A percentile compares a stretch with the other conserved stretches of the same genome.
These are phyloP conservation scores for Delphinus delphis DNA, from an alignment of 2,113 vertebrate genomes.

Conservation along the genomic window DNA sequence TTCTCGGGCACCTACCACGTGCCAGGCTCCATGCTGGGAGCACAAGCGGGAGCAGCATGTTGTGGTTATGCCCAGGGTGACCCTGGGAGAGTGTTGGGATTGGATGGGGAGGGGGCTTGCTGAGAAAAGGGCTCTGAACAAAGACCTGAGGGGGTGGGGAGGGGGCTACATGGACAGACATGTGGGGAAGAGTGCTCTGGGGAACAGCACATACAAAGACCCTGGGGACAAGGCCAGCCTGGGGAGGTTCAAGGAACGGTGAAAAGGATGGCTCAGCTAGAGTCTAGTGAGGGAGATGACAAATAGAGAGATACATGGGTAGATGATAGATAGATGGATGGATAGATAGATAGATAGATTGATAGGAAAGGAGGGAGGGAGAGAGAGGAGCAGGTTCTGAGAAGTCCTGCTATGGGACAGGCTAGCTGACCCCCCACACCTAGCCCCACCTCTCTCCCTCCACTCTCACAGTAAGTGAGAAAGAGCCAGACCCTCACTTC, in stretches of 20 bases:
- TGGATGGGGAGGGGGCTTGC: background rate
- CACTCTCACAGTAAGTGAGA: background rate
- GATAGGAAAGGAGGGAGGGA: background rate
- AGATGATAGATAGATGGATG: too few species aligned
- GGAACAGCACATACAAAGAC: background rate
- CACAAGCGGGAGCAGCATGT: fast-evolving
- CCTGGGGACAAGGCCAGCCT: background rate
- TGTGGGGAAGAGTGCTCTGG: too few species aligned
- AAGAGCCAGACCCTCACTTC: background rate
- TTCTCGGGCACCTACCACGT: background rate
- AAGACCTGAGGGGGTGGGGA: background rate
- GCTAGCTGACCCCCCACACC: background rate
- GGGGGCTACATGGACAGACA: background rate
- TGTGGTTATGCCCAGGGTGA: background rate
- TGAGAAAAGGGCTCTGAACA: background rate
- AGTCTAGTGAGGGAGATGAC: background rate
- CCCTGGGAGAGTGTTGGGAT: background rate
- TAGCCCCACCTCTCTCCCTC: background rate
- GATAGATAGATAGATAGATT: too few species aligned
- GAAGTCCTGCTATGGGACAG: background rate
- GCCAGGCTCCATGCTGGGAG: background rate
- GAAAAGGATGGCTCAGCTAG: background rate
- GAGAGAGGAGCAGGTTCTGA: background rate
- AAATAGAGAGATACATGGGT: too few species aligned
- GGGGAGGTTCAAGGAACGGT: background rate